Evolutionary conservation across 1,140 invertebrate species (phyloP).

Genomic region (Sycophaga agraensis): DNA sequence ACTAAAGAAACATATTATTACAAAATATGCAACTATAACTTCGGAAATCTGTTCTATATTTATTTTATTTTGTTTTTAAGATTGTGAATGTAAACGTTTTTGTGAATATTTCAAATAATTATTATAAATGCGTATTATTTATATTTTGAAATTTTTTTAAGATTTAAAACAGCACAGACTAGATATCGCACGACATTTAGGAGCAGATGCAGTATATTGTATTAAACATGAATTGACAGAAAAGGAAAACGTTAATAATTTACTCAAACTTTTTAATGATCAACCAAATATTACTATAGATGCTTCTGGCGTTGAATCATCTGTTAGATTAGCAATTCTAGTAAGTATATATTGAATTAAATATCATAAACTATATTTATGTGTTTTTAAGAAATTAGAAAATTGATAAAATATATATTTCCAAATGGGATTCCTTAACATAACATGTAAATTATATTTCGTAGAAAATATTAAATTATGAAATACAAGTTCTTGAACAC

Average conservation of each 20-base stretch:
- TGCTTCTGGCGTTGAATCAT: constrained; percentile 82
- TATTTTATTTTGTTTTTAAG: background rate
- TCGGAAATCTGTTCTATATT: background rate
- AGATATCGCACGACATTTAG: constrained; percentile 77
- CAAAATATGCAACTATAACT: too few species aligned
- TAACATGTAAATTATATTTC: background rate
- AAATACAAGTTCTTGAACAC: too few species aligned
- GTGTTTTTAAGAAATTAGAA: too few species aligned
- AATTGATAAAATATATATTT: too few species aligned
- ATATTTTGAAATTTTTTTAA: constrained; percentile 42
- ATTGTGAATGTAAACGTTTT: too few species aligned
- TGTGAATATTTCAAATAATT: background rate
- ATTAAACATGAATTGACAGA: constrained; percentile 64
- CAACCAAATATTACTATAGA: constrained; percentile 82
- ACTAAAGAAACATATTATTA: too few species aligned
- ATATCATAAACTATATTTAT: background rate
- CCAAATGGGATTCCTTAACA: background rate
- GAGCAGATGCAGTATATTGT: constrained; percentile 74
- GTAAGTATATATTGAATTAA: constrained; percentile 57
- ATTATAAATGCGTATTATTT: background rate
- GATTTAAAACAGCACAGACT: constrained; percentile 78
- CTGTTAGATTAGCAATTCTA: constrained; percentile 73
- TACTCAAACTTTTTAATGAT: constrained; percentile 67
- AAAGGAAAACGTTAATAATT: constrained; percentile 63
- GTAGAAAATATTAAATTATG: too few species aligned